Percentiles rank a stretch among this genome's conserved stretches.
Conservation (phyloP, 1,140 invertebrate genomes). For the Choristoneura fumiferana region DNA sequence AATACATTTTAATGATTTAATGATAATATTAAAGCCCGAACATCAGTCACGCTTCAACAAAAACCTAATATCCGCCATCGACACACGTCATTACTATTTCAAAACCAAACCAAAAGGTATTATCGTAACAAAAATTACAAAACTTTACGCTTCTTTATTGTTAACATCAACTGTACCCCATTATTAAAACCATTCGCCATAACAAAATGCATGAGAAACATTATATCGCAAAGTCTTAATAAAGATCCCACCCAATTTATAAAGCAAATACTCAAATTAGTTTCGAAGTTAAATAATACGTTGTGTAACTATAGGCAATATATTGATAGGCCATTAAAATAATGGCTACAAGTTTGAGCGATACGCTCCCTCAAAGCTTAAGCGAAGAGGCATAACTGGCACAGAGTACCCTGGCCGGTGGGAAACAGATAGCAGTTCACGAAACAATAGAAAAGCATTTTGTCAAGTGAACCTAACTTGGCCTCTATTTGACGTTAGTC, state of each 20-base stretch:
- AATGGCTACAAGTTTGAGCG: slow-evolving; percentile 55
- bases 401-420: too few species aligned
- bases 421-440: slow-evolving; percentile 34
- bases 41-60: slow-evolving; percentile 15
- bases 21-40: slow-evolving; percentile 9
- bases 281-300: slow-evolving; percentile 66
- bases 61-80: slow-evolving; percentile 11
- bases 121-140: not conserved
- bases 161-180: not conserved
- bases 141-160: not conserved
- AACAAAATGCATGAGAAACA: slow-evolving; percentile 43
- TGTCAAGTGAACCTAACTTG: slow-evolving; percentile 24
- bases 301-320: slow-evolving; percentile 54
- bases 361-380: slow-evolving; percentile 42
- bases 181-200: slow-evolving; percentile 19
- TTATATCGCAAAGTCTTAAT: slow-evolving; percentile 51
- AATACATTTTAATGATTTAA: slow-evolving; percentile 12
- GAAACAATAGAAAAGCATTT: not conserved
- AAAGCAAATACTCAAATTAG: slow-evolving; percentile 69
- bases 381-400: slow-evolving; percentile 42
- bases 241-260: slow-evolving; percentile 68
- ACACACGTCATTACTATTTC: not conserved
- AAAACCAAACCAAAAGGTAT: not conserved
- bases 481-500: slow-evolving; percentile 23
- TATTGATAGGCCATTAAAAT: slow-evolving; percentile 67